Conservation (phyloP, 2,888 invertebrate genomes). For the Philopedon plagiatum region DNA sequence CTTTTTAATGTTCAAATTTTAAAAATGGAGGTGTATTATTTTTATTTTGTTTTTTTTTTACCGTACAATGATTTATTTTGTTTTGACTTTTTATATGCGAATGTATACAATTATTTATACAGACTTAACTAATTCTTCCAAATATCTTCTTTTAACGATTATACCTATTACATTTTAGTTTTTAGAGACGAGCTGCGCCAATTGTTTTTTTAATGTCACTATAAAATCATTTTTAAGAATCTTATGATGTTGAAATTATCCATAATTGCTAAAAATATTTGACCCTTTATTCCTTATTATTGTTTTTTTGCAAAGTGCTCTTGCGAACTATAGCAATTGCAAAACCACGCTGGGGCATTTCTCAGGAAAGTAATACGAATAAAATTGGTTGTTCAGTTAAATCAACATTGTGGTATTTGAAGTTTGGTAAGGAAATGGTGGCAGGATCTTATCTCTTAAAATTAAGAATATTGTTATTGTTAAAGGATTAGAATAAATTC, state of each 20-base stretch:
- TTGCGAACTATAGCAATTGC: no score
- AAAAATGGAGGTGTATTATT: constrained; percentile 44
- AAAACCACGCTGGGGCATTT: no score
- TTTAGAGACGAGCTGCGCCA: not conserved
- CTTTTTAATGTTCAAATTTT: constrained; percentile 44
- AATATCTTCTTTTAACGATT: not conserved
- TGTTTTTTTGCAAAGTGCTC: no score
- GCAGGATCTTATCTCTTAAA: not conserved
- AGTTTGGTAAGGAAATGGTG: not conserved
- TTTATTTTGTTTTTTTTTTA: constrained; percentile 29
- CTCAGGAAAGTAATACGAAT: no score
- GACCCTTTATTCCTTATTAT: no score
- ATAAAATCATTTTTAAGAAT: no score
- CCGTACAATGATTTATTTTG: constrained; percentile 22
- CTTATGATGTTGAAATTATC: no score
- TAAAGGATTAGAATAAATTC: not conserved
- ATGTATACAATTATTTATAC: constrained; percentile 40
- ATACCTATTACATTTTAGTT: constrained; percentile 1
- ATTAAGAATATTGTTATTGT: not conserved
- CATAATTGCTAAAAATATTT: no score
- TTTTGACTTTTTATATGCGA: constrained; percentile 35
- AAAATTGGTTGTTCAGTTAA: no score
- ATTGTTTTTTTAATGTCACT: not conserved
- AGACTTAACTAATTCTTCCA: not conserved
- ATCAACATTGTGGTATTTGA: no score